Evolutionary conservation across 2,888 invertebrate species (phyloP).

Genomic region (Ormyrus thymus): DNA sequence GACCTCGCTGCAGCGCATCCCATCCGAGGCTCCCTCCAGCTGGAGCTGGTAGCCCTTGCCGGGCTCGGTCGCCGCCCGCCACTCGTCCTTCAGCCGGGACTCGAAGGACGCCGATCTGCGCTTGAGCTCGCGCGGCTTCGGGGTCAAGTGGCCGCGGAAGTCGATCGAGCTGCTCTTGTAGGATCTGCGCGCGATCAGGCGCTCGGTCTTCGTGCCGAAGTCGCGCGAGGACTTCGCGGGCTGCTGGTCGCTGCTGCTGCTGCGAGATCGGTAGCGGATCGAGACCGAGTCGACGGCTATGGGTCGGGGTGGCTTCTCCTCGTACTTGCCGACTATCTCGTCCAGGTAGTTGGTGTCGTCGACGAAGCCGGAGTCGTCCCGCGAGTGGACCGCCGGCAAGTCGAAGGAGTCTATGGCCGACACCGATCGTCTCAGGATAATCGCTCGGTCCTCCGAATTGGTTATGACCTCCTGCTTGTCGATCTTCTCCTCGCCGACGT

Average conservation of each 20-base stretch:
- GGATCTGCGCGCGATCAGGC: constrained; percentile 60
- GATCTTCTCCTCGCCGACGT: constrained; percentile 20
- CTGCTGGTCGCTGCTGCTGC: constrained; percentile 23
- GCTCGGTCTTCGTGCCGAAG: constrained; percentile 62
- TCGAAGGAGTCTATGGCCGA: constrained; percentile 40
- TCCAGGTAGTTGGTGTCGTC: constrained; percentile 45
- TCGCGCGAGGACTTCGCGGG: constrained; percentile 45
- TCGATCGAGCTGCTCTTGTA: constrained; percentile 40
- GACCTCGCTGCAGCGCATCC: constrained; percentile 62
- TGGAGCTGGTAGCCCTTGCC: constrained; percentile 60
- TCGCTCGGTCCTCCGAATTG: constrained; percentile 1
- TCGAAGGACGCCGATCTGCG: constrained; percentile 66
- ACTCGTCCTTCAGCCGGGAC: constrained; percentile 48
- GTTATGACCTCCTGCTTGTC: constrained; percentile 18
- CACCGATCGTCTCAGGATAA: constrained; percentile 26
- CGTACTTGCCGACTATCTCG: constrained; percentile 24
- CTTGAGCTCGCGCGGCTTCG: constrained; percentile 32
- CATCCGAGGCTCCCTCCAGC: constrained; percentile 54
- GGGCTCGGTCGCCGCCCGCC: constrained; percentile 52
- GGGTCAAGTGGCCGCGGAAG: no score
- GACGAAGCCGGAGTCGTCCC: constrained; percentile 56
- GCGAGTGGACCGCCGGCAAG: constrained; percentile 55
- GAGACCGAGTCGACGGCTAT: constrained; percentile 42
- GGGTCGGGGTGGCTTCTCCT: constrained; percentile 22
- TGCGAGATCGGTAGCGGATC: constrained; percentile 44